Evolutionary conservation across 2,797 vertebrate genomes (phyloP).

Genomic region (Mus caroli): DNA sequence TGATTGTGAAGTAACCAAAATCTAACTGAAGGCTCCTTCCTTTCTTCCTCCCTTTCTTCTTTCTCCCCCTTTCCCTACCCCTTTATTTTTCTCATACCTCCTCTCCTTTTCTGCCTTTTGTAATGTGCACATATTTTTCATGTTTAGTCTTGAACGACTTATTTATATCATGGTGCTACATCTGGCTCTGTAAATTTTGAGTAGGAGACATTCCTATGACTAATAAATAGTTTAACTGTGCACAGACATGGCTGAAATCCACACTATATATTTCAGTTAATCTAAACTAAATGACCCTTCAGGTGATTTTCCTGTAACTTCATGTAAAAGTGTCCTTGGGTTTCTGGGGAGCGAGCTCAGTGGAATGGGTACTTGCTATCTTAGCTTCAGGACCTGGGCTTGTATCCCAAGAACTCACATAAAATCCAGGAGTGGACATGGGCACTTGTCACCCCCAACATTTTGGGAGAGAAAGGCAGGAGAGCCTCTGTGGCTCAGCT

Average conservation of each 20-base stretch:
- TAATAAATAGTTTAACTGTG: not conserved
- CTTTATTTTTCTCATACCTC: not conserved
- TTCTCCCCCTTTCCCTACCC: fast-evolving
- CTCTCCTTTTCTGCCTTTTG: not conserved
- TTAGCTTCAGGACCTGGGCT: not conserved
- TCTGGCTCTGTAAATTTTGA: not conserved
- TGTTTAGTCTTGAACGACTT: not conserved
- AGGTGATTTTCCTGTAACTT: not conserved
- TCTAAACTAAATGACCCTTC: constrained; percentile 42
- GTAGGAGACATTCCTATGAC: not conserved
- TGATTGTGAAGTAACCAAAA: constrained; percentile 18
- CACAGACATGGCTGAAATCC: not conserved
- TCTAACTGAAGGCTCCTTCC: not conserved
- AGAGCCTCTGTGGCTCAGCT: not conserved
- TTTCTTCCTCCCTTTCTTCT: fast-evolving
- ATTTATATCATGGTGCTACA: not conserved
- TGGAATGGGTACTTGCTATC: not conserved
- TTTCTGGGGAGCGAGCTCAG: not conserved
- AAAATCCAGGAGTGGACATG: not conserved
- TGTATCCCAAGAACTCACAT: not conserved
- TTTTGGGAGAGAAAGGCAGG: not conserved
- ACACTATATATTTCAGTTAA: not conserved
- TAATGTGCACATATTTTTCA: not conserved
- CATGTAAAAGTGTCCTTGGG: constrained; percentile 5
- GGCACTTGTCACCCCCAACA: not conserved